Evolutionary conservation across 2,888 invertebrate genomes (phyloP).

Genomic region (Clepsis dumicolana): DNA sequence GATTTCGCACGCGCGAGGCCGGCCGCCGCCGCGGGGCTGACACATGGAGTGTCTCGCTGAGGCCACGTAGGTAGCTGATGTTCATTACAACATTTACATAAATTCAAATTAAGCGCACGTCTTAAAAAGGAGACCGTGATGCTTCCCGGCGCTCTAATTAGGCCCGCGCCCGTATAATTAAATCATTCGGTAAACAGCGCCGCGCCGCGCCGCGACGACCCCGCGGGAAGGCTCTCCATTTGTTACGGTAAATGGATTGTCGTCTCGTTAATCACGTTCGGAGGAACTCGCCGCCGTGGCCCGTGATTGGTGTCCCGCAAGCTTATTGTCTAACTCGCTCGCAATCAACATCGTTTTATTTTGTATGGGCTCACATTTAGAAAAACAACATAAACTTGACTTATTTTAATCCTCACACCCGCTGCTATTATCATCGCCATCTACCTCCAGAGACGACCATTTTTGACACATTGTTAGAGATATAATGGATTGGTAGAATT

Average conservation of each 20-base stretch:
- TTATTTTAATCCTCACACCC: slow-evolving; percentile 25
- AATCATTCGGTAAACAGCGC: slow-evolving; percentile 25
- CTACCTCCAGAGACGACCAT: slow-evolving; percentile 26
- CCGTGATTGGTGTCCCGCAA: neutral
- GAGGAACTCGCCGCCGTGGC: neutral
- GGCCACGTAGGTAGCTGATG: neutral
- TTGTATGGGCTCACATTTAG: too few species aligned
- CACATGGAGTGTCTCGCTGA: neutral
- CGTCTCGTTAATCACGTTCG: slow-evolving; percentile 11
- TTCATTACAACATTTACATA: neutral
- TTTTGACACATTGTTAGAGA: slow-evolving; percentile 5
- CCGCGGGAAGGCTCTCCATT: slow-evolving; percentile 10
- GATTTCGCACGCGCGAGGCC: neutral
- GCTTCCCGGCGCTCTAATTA: slow-evolving; percentile 16
- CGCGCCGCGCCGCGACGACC: slow-evolving; percentile 10
- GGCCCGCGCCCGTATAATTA: slow-evolving; percentile 23
- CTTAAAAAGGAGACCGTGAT: neutral
- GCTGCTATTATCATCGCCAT: slow-evolving; percentile 22
- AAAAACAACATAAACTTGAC: too few species aligned
- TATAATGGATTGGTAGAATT: slow-evolving; percentile 24
- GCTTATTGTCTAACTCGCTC: too few species aligned
- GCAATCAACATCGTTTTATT: too few species aligned
- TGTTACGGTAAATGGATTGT: slow-evolving; percentile 10
- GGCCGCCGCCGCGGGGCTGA: neutral
- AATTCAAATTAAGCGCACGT: slow-evolving; percentile 7